Base-by-base conservation (phyloP, 2,888 invertebrate species). In the Volucella bombylans region DNA sequence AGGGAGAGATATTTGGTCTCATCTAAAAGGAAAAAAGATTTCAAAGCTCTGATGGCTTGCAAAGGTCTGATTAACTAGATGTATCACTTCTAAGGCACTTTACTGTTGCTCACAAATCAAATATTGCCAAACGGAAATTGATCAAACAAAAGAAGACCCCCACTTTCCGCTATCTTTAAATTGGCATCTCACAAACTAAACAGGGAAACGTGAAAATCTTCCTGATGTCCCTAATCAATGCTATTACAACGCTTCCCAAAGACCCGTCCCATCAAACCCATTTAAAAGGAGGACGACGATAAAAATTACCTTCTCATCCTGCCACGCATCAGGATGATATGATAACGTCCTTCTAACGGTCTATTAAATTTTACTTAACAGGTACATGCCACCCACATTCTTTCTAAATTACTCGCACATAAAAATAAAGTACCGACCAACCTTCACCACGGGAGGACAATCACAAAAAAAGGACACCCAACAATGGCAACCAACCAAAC, bases 301-400 rank as follows among this genome's bases (percentile, higher is more conserved):
- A 71, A 71, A 61, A 82, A 73, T 64, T 67, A 82, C 67, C 62
- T 68, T 57, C 43, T n/a, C 8, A 39, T 59, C 52, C 54, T 77
- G 61, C 23, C 55, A 62, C 62, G 50, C 55, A 31, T 73, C 47
- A 57, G 62, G 31, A 54, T 45, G 50, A 82, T 62, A 68, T 64
- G 78, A 78, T 73, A 82, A 67, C 57, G 61, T 67, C 52, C 49
- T 45, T 55, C 41, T 61, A 62, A 78, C 62, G 82, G 72, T 82
- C 82, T 82, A 78, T 82, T 82, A 68, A 73, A 73, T 69, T 57
- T 43, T 43, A 78, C 73, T 82, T 82, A 76, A 68, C 76, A 68
- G 68, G 45, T 52, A 72, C 39, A 69, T 71, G 18, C 72, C 72
- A n/a, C 50, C 65, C 57, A 12, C 47, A 14, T 38, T 14, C 8